These are phyloP conservation scores for Campoletis sonorensis DNA, from an alignment of 1,140 invertebrate genomes.

Conservation along the genomic window DNA sequence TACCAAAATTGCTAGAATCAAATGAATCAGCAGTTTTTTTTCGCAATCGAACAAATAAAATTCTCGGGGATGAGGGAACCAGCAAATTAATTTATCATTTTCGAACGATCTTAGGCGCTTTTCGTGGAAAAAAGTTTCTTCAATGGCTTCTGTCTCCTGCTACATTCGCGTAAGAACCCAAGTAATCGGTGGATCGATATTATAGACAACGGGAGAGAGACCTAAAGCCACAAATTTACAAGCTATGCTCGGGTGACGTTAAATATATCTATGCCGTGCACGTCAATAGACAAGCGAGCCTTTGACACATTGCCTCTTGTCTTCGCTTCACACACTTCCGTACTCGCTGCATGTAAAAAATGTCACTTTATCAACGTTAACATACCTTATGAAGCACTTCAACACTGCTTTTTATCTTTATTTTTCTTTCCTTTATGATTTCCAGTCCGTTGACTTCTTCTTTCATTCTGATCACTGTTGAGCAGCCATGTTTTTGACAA, in stretches of 20 bases:
- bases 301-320: slow-evolving; percentile 3
- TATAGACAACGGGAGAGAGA: background rate
- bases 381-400: too few relatives aligned
- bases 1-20: too few relatives aligned
- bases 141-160: background rate
- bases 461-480: too few relatives aligned
- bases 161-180: background rate
- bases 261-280: background rate
- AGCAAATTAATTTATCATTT: too few relatives aligned
- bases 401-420: background rate
- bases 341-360: background rate
- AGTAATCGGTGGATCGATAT: background rate
- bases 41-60: too few relatives aligned
- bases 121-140: background rate
- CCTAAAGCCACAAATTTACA: background rate
- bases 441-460: too few relatives aligned
- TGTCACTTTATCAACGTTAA: background rate
- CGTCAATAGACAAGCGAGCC: background rate
- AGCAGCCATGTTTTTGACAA: too few relatives aligned
- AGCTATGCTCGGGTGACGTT: background rate
- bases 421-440: background rate
- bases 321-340: background rate
- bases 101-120: background rate
- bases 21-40: too few relatives aligned
- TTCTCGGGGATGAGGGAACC: too few relatives aligned